Percentiles rank a stretch among this genome's conserved stretches.
Evolutionary conservation across 2,888 invertebrate genomes (phyloP).

Genomic region (Leucania comma): DNA sequence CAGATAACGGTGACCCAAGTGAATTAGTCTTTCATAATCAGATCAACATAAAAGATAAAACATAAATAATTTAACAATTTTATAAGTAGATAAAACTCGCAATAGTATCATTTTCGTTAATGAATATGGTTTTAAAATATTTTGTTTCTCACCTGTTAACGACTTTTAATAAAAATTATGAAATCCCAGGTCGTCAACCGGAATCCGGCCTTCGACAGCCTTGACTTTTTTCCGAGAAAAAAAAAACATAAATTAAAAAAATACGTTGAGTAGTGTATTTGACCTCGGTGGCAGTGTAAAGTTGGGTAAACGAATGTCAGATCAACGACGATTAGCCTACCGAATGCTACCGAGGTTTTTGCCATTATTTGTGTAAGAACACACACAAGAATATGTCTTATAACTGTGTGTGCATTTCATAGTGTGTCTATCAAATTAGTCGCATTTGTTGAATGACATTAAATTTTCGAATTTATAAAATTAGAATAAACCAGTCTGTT

Average conservation of each 20-base stretch:
- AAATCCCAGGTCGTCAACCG: constrained; percentile 58
- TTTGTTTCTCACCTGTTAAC: constrained; percentile 59
- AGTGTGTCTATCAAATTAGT: neutral
- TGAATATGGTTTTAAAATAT: constrained; percentile 46
- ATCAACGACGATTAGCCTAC: constrained; percentile 20
- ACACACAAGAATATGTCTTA: neutral
- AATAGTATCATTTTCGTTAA: constrained; percentile 52
- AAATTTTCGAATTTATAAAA: neutral
- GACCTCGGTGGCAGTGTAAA: constrained; percentile 34
- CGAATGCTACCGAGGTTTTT: constrained; percentile 39
- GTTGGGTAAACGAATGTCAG: constrained; percentile 20
- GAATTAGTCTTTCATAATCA: constrained; percentile 33
- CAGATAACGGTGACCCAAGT: neutral
- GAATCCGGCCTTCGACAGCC: constrained; percentile 60
- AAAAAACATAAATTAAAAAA: constrained; percentile 33
- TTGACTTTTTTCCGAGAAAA: constrained; percentile 54
- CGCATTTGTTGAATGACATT: constrained; percentile 19
- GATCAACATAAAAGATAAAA: constrained; percentile 29
- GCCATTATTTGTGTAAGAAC: neutral
- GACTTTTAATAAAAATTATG: constrained; percentile 43
- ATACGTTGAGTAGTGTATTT: constrained; percentile 30
- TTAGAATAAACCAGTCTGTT: constrained; percentile 27
- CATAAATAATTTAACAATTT: constrained; percentile 50
- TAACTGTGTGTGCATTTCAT: neutral
- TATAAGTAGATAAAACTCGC: constrained; percentile 42